Conservation (phyloP, 2,113 vertebrate genomes). For the Chrysemys picta region DNA sequence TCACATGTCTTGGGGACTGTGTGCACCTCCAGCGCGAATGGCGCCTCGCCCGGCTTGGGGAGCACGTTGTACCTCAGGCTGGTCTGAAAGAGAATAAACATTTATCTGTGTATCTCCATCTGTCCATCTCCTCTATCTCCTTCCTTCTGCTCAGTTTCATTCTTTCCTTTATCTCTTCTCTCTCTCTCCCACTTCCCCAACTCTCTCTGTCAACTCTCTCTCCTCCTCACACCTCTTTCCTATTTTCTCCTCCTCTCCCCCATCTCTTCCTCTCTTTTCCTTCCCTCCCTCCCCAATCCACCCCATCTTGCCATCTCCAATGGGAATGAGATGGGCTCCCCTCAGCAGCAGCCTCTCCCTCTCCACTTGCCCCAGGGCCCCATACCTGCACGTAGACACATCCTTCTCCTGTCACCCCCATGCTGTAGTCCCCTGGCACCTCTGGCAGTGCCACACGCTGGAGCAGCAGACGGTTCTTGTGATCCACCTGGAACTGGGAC, state of each 20-base stretch:
- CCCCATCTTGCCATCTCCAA: background rate
- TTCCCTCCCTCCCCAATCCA: too few relatives aligned
- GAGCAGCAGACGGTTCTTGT: conserved; percentile 84
- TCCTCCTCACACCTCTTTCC: background rate
- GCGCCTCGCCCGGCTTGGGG: background rate
- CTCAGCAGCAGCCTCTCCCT: background rate
- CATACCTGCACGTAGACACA: too few relatives aligned
- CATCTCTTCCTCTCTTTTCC: too few relatives aligned
- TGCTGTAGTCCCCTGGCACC: conserved; percentile 62
- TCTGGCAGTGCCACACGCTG: conserved; percentile 78
- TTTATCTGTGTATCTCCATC: background rate
- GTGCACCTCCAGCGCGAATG: conserved; percentile 59
- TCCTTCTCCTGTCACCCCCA: too few relatives aligned
- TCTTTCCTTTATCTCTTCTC: background rate
- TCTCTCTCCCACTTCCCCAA: background rate
- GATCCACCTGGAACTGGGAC: conserved; percentile 79
- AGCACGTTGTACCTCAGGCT: conserved; percentile 73
- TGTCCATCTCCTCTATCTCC: background rate
- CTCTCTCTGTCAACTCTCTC: fast-evolving
- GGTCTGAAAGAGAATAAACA: background rate
- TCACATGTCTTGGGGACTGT: conserved; percentile 23
- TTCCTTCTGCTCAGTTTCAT: background rate
- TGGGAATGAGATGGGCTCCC: background rate
- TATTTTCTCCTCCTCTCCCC: fast-evolving
- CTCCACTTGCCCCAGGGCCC: too few relatives aligned